Evolutionary conservation across 2,113 vertebrate species (phyloP), one percentile per base, ranked within the genome.

Genomic region (Butorides virescens): DNA sequence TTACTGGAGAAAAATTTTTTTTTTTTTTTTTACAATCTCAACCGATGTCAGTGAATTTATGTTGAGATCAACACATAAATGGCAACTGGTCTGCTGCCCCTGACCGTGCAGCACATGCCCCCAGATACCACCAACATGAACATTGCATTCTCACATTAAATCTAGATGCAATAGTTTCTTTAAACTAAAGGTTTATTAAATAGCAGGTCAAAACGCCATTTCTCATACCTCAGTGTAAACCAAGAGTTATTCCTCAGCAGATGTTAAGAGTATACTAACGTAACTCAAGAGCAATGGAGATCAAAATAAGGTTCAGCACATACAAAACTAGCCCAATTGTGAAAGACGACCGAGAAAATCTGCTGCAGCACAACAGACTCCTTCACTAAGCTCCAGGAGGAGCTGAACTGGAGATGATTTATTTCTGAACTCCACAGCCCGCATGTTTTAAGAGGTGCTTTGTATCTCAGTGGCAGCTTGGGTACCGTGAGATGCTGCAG

Each of bases 111-210:
- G 49, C 53, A 68, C 29, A 56, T 50, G 21, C 26, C 26, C 29
- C 14, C 52, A 47, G 52, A 36, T 1, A 0, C 22, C 71, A 21
- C 72, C 2, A 1, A 7, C 2, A 1, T 2, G 11, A 84, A 70
- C 67, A 12, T 1, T 47, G 11, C 2, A 1, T 39, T 78, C 47
- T 23, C 11, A 46, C 4, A 20, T 21, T 19, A 26, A 44, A 59
- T 21, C 61, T 23, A 50, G 46, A 66, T 11, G 11, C 29, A 84
- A 70, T 2, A 5, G 7, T 20, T 72, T 36, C 36, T 88, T 90
- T 67, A 46, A 80, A 65, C 39, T 30, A 59, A 42, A 63, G 5
- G 21, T n/a, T 93, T 49, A 75, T 50, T 78, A 85, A 68, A 34
- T 1, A 90, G 9, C 5, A 68, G 30, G 14, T 44, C 39, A 59